Evolutionary conservation across 2,797 vertebrate genomes (phyloP).

Genomic region (Gymnopithys bicolor): DNA sequence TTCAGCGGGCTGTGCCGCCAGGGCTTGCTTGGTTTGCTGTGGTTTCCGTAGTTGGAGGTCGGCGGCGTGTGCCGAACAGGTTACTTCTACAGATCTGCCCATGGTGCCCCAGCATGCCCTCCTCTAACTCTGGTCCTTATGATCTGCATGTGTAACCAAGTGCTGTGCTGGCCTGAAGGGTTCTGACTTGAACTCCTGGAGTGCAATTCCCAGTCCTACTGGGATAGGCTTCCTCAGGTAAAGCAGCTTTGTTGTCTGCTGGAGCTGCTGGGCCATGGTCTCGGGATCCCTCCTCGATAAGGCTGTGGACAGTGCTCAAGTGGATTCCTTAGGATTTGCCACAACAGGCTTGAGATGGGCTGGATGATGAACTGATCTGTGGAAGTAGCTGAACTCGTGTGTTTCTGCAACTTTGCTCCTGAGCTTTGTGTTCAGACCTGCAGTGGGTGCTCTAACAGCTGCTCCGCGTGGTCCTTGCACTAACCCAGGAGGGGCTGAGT

Average conservation of each 20-base stretch:
- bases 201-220: background rate
- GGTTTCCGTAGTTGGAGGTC: background rate
- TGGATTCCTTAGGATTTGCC: background rate
- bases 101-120: background rate
- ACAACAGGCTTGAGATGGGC: background rate
- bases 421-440: background rate
- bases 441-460: conserved; percentile 57
- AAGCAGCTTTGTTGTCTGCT: background rate
- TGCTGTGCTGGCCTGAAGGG: conserved; percentile 9
- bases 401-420: conserved; percentile 22
- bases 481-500: conserved; percentile 44
- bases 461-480: background rate
- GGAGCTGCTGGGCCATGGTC: background rate
- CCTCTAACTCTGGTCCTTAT: conserved; percentile 5
- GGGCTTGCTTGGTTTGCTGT: conserved; percentile 63
- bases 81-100: conserved; percentile 62
- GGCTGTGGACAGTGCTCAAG: background rate
- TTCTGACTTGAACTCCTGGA: background rate
- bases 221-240: background rate
- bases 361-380: conserved; percentile 47
- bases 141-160: conserved; percentile 42
- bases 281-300: background rate
- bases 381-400: conserved; percentile 65
- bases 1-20: conserved; percentile 44
- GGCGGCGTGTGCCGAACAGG: background rate